phyloP scores from a whole-genome alignment of 2,888 invertebrate genomes.

The Oxycera nigricornis region DNA sequence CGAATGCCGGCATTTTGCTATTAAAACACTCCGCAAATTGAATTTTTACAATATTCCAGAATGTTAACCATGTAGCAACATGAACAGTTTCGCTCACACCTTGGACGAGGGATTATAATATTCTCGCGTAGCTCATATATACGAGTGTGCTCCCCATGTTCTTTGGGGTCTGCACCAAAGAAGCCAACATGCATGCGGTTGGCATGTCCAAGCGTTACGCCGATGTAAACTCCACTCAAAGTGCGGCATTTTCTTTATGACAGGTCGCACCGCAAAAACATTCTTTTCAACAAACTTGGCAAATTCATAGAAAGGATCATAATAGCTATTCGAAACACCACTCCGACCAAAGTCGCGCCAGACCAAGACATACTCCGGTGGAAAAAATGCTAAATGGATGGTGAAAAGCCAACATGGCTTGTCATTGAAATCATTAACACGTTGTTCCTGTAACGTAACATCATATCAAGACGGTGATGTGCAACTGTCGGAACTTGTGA shows the following conservation, averaged over 20 bases:
- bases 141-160: neutral
- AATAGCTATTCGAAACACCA: slow-evolving; percentile 7
- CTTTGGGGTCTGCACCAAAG: neutral
- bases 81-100: neutral
- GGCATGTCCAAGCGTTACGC: neutral
- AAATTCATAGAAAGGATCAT: slow-evolving; percentile 13
- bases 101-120: too few species aligned
- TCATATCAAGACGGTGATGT: slow-evolving; percentile 48
- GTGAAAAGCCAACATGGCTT: slow-evolving; percentile 47
- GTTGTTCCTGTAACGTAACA: slow-evolving; percentile 43
- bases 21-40: slow-evolving; percentile 17
- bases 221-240: neutral
- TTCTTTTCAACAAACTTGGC: slow-evolving; percentile 20
- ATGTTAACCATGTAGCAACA: slow-evolving; percentile 27
- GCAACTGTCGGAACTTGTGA: slow-evolving; percentile 47
- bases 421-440: slow-evolving; percentile 54
- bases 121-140: neutral
- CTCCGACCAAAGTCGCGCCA: neutral
- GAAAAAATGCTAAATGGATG: neutral
- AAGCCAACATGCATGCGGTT: neutral
- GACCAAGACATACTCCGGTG: too few species aligned
- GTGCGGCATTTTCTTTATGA: slow-evolving; percentile 34
- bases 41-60: slow-evolving; percentile 34
- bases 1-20: slow-evolving; percentile 7
- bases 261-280: slow-evolving; percentile 17